Evolutionary conservation across 2,797 vertebrate genomes (phyloP).

Genomic region (Lacerta bilineata): DNA sequence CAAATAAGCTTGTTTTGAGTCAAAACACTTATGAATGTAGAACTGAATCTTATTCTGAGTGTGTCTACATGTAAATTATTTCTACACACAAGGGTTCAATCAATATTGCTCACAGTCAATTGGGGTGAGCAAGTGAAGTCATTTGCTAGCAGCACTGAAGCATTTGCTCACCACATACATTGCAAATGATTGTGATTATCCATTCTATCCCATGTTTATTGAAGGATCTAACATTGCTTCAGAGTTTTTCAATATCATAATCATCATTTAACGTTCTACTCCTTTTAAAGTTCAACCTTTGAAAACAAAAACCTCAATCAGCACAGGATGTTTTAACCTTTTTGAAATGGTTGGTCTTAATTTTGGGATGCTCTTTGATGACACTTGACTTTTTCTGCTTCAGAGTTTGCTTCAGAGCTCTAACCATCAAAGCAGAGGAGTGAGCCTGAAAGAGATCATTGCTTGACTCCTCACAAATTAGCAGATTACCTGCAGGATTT

Average conservation of each 20-base stretch:
- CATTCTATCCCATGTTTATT: not conserved
- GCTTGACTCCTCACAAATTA: not conserved
- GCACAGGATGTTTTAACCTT: not conserved
- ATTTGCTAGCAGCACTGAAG: not conserved
- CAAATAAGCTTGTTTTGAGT: constrained; percentile 59
- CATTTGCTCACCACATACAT: not conserved
- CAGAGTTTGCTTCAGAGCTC: not conserved
- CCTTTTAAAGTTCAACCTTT: not conserved
- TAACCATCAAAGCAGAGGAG: not conserved
- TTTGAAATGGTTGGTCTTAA: not conserved
- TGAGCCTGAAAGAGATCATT: not conserved
- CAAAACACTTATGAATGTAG: constrained; percentile 34
- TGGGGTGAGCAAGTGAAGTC: not conserved
- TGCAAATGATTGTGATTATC: not conserved
- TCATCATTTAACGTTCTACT: not conserved
- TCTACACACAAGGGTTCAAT: constrained; percentile 7
- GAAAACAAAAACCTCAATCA: not conserved
- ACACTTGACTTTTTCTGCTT: not conserved
- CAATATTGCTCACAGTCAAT: not conserved
- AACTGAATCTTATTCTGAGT: constrained; percentile 36
- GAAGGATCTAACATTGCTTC: not conserved
- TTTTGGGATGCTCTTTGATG: not conserved
- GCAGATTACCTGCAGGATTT: not conserved
- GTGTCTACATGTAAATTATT: constrained; percentile 34
- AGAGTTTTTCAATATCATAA: not conserved